Percentiles rank a stretch among this genome's conserved stretches.
These are phyloP conservation scores for Seriola rivoliana DNA, from an alignment of 2,113 vertebrate genomes.

Conservation along the genomic window DNA sequence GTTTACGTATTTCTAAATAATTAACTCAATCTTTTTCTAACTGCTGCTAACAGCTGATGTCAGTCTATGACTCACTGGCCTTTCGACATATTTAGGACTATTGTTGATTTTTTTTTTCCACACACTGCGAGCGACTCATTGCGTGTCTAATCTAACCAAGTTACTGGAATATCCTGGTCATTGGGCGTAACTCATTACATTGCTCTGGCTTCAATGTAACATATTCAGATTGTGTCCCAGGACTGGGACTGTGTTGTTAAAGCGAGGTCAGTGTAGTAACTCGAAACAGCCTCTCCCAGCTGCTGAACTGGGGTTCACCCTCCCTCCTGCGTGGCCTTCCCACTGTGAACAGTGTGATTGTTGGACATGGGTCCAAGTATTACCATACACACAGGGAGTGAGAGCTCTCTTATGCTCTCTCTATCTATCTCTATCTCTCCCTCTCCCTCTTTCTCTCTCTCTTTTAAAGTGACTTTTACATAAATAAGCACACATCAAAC, in stretches of 20 bases:
- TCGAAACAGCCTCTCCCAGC: constrained; percentile 79
- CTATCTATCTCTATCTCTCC: constrained; percentile 38
- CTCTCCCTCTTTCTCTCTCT: not conserved
- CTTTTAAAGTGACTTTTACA: constrained; percentile 25
- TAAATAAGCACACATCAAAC: constrained; percentile 47
- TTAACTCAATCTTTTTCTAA: not conserved
- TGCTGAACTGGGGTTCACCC: constrained; percentile 78
- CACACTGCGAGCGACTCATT: constrained; percentile 45
- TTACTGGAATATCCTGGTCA: constrained; percentile 73
- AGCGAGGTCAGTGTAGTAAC: constrained; percentile 59
- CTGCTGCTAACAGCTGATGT: constrained; percentile 12
- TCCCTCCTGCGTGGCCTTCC: constrained; percentile 66
- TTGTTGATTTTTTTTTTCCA: constrained; percentile 35
- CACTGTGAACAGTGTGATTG: constrained; percentile 68
- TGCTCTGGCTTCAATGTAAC: constrained; percentile 32
- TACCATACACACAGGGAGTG: constrained; percentile 34
- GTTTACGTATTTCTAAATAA: not conserved
- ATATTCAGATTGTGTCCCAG: constrained; percentile 46
- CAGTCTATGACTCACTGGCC: constrained; percentile 40
- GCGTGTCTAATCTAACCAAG: constrained; percentile 47
- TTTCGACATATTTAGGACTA: constrained; percentile 34
- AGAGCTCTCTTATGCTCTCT: constrained; percentile 18
- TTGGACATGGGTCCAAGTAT: constrained; percentile 70
- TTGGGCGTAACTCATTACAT: constrained; percentile 75
- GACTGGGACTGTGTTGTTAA: constrained; percentile 56